These are phyloP conservation scores for Campopleginae sp. DNA, from an alignment of 2,888 invertebrate genomes.

Conservation along the genomic window DNA sequence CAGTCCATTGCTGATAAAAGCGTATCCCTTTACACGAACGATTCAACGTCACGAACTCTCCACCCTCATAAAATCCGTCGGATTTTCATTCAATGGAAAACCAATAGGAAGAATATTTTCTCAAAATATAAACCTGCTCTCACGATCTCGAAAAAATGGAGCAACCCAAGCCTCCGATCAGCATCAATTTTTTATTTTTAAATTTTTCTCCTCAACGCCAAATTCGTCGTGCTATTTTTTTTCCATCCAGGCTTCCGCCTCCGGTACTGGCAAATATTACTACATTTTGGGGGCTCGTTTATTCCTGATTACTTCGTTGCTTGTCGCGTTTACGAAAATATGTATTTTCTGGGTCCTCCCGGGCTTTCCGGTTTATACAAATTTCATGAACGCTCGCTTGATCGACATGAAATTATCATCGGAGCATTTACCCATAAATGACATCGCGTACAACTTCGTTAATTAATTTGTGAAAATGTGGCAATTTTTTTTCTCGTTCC, in stretches of 20 bases:
- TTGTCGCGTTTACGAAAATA: background rate
- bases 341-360: background rate
- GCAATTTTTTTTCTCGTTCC: no score
- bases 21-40: conserved; percentile 19
- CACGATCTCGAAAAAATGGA: conserved; percentile 1
- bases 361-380: background rate
- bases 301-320: background rate
- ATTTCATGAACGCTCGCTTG: background rate
- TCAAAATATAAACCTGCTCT: conserved; percentile 19
- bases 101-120: conserved; percentile 35
- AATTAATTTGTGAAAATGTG: background rate
- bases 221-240: background rate
- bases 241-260: background rate
- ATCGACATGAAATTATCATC: background rate
- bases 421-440: background rate
- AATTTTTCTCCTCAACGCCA: background rate
- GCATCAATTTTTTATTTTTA: background rate
- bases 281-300: background rate
- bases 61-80: conserved; percentile 17
- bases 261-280: background rate
- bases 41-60: conserved; percentile 52
- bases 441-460: background rate
- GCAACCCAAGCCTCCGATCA: background rate
- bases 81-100: conserved; percentile 49
- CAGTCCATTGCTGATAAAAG: conserved; percentile 12